A percentile compares a stretch with the other conserved stretches of the same genome.
Evolutionary conservation across 2,113 vertebrate species (phyloP).

Genomic region (Clinocottus analis): DNA sequence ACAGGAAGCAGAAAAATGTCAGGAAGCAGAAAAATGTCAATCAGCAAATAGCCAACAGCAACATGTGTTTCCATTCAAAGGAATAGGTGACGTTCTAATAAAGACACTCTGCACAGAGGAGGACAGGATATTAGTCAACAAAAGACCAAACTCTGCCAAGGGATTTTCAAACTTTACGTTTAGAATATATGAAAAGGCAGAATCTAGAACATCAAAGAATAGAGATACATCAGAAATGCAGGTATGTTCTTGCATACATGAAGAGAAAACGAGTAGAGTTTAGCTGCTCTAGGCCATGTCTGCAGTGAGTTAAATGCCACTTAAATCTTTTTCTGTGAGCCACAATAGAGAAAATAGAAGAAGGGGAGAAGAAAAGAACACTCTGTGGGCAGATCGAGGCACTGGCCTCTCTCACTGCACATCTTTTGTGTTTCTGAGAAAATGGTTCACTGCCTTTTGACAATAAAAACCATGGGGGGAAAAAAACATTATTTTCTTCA

Average conservation of each 20-base stretch:
- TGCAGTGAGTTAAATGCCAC: slow-evolving; percentile 65
- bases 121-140: no score
- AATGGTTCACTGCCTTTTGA: slow-evolving; percentile 82
- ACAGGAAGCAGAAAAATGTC: background rate
- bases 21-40: background rate
- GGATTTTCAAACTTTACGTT: background rate
- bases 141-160: no score
- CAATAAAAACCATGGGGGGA: slow-evolving; percentile 74
- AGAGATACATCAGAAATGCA: background rate
- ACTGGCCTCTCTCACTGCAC: slow-evolving; percentile 75
- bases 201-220: background rate
- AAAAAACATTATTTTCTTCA: slow-evolving; percentile 73
- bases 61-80: background rate
- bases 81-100: background rate
- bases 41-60: background rate
- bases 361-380: slow-evolving; percentile 65
- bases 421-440: slow-evolving; percentile 77
- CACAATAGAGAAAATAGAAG: slow-evolving; percentile 62
- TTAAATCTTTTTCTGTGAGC: slow-evolving; percentile 66
- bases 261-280: slow-evolving; percentile 9
- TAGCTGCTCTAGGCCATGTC: slow-evolving; percentile 47
- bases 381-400: slow-evolving; percentile 68
- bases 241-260: slow-evolving; percentile 10
- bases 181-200: background rate
- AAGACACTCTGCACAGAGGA: background rate